A percentile compares a stretch with the other conserved stretches of the same genome.
Evolutionary conservation across 1,140 invertebrate genomes (phyloP).

Genomic region (Sitobion miscanthi): DNA sequence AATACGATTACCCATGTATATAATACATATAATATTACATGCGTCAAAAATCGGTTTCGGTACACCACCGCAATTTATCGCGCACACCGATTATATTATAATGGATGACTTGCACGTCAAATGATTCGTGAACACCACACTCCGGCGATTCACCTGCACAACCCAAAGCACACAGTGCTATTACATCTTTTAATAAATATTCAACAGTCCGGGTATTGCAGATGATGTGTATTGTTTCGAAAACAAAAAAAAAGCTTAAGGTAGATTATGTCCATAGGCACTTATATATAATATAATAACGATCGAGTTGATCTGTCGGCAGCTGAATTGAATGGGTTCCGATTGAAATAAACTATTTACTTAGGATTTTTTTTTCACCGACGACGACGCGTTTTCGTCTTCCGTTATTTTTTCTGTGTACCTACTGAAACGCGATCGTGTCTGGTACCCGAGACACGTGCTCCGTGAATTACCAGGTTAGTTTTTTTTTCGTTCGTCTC

Average conservation of each 20-base stretch:
- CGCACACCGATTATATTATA: constrained; percentile 6
- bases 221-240: constrained; percentile 25
- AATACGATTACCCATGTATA: neutral
- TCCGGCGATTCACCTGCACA: neutral
- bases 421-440: constrained; percentile 26
- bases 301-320: constrained; percentile 24
- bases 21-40: neutral
- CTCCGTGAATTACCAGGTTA: constrained; percentile 52
- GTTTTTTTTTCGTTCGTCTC: constrained; percentile 37
- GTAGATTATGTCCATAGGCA: neutral
- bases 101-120: constrained; percentile 30
- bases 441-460: constrained; percentile 53
- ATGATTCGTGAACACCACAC: neutral
- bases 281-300: constrained; percentile 22
- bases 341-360: constrained; percentile 54
- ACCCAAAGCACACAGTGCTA: neutral
- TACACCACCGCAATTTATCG: constrained; percentile 24
- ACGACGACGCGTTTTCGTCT: constrained; percentile 29
- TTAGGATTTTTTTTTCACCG: constrained; percentile 46
- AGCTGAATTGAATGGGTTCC: constrained; percentile 54
- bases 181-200: neutral
- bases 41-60: neutral
- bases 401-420: constrained; percentile 27
- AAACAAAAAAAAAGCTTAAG: neutral
- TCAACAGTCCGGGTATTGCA: neutral